Evolutionary conservation across 2,113 vertebrate species (phyloP).

Genomic region (Phalacrocorax carbo): DNA sequence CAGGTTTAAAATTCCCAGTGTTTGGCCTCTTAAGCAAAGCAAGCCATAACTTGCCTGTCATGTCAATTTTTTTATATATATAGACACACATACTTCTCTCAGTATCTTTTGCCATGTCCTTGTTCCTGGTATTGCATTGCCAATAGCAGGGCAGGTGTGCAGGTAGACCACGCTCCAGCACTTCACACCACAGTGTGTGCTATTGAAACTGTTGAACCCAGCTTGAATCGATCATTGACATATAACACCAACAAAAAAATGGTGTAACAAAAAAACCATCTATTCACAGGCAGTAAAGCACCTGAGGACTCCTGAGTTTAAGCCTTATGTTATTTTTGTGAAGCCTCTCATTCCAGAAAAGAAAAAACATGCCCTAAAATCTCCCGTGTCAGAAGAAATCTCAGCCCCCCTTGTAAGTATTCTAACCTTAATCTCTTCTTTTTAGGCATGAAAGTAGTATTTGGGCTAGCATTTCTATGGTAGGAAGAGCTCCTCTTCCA

Average conservation of each 20-base stretch:
- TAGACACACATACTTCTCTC: background rate
- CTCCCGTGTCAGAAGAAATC: slow-evolving; percentile 80
- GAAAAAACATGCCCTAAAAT: slow-evolving; percentile 69
- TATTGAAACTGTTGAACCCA: background rate
- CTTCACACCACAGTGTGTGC: too few relatives aligned
- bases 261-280: background rate
- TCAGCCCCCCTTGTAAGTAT: slow-evolving; percentile 64
- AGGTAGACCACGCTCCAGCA: background rate
- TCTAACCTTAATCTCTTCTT: background rate
- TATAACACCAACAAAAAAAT: background rate
- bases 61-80: background rate
- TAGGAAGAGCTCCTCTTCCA: background rate
- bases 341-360: slow-evolving; percentile 80
- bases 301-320: slow-evolving; percentile 86
- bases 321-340: slow-evolving; percentile 88
- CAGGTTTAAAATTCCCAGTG: background rate
- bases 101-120: background rate
- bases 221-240: background rate
- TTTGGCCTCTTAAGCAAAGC: background rate
- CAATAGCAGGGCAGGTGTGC: background rate
- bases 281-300: slow-evolving; percentile 83
- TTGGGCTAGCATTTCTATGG: background rate
- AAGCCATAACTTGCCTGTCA: background rate
- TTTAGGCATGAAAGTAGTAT: background rate
- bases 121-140: background rate